phyloP scores from a whole-genome alignment of 2,888 invertebrate genomes.

The Ectemnius cavifrons region DNA sequence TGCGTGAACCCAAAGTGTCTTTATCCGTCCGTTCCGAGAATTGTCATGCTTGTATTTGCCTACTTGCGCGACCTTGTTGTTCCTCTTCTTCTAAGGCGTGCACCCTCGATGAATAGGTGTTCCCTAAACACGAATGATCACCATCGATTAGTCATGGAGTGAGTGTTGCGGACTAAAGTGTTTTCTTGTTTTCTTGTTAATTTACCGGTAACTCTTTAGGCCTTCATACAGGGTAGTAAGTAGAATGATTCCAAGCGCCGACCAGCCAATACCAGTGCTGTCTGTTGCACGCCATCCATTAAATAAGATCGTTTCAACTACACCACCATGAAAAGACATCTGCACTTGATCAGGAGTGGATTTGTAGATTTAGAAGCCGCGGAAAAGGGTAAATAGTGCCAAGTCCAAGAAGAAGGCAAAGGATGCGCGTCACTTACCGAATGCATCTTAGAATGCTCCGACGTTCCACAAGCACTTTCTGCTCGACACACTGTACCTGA shows the following conservation, averaged over 20 bases:
- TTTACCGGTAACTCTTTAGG: slow-evolving; percentile 82
- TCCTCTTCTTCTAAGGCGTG: neutral
- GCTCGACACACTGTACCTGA: no score
- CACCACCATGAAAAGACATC: slow-evolving; percentile 80
- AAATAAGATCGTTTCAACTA: slow-evolving; percentile 79
- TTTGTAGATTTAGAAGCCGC: neutral
- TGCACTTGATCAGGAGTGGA: slow-evolving; percentile 36
- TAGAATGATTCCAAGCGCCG: slow-evolving; percentile 82
- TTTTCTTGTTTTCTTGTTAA: neutral
- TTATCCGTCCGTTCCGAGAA: neutral
- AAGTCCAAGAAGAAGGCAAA: neutral
- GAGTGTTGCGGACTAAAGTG: neutral
- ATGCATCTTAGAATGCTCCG: no score
- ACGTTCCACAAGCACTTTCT: no score
- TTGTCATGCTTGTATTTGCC: neutral
- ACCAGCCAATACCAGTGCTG: slow-evolving; percentile 80
- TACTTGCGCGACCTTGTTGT: neutral
- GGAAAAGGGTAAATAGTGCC: neutral
- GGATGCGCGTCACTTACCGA: no score
- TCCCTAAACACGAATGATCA: neutral
- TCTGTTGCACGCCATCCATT: slow-evolving; percentile 78
- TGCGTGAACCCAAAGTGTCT: no score
- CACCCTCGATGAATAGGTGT: neutral
- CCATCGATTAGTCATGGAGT: neutral
- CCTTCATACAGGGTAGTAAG: slow-evolving; percentile 84